These are phyloP conservation scores for Pica pica DNA, from an alignment of 2,113 vertebrate genomes.

Conservation along the genomic window DNA sequence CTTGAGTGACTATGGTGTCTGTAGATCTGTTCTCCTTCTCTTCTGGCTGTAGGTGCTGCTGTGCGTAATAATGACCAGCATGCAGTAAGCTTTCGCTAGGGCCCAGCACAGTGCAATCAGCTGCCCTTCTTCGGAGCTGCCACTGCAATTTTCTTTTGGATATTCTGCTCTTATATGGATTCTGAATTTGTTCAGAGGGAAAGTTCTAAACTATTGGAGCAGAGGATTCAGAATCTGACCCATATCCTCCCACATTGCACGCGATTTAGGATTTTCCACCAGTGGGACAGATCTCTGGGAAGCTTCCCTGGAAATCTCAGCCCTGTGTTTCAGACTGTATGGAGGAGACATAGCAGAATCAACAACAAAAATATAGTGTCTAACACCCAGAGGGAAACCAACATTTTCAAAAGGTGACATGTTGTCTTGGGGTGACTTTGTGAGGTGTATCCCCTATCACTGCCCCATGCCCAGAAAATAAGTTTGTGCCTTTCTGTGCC, in stretches of 20 bases:
- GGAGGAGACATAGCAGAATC: neutral
- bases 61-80: neutral
- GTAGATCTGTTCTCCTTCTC: neutral
- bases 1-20: neutral
- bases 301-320: neutral
- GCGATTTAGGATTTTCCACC: neutral
- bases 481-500: too few species aligned
- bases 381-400: neutral
- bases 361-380: neutral
- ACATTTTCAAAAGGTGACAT: neutral
- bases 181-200: neutral
- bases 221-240: neutral
- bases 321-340: too few species aligned
- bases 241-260: too few species aligned
- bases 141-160: neutral
- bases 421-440: too few species aligned
- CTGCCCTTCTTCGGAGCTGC: neutral
- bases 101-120: neutral
- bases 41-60: neutral
- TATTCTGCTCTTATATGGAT: neutral
- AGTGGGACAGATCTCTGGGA: too few species aligned
- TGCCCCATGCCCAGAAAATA: too few species aligned
- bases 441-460: too few species aligned
- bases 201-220: neutral
- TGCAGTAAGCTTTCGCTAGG: neutral